Conservation (phyloP, 2,113 vertebrate genomes). For the Hippocampus comes region DNA sequence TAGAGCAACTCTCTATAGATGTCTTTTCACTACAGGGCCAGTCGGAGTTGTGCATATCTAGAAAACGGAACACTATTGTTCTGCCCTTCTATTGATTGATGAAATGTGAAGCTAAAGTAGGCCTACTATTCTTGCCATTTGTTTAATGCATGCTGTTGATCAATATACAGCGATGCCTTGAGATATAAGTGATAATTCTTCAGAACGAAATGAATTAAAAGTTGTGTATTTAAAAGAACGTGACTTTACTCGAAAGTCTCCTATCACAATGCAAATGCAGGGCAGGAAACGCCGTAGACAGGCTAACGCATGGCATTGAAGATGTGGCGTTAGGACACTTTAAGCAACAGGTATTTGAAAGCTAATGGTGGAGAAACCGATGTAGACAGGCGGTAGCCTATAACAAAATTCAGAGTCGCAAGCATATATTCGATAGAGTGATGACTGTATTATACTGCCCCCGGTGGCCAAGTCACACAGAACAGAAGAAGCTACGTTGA, state of each 20-base stretch:
- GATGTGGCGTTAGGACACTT: not conserved
- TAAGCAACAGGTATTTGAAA: not conserved
- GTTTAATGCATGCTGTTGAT: constrained; percentile 29
- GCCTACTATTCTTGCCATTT: not conserved
- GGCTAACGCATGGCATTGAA: not conserved
- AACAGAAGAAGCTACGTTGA: not conserved
- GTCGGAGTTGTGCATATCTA: not conserved
- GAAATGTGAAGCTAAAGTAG: not conserved
- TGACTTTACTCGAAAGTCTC: no score
- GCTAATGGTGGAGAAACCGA: not conserved
- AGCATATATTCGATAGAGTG: no score
- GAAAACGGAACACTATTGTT: not conserved
- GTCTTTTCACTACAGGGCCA: constrained; percentile 73
- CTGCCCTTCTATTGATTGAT: not conserved
- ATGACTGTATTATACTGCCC: not conserved
- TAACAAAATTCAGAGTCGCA: not conserved
- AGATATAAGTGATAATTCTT: not conserved
- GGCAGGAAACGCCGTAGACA: no score
- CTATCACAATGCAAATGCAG: no score
- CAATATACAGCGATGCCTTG: not conserved
- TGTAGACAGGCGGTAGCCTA: not conserved
- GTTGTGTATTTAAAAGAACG: no score
- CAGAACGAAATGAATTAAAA: not conserved
- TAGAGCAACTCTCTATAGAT: constrained; percentile 76
- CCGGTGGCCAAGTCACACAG: no score